Percentiles rank a stretch among this genome's conserved stretches.
Evolutionary conservation across 2,113 vertebrate species (phyloP).

Genomic region (Psophia crepitans): DNA sequence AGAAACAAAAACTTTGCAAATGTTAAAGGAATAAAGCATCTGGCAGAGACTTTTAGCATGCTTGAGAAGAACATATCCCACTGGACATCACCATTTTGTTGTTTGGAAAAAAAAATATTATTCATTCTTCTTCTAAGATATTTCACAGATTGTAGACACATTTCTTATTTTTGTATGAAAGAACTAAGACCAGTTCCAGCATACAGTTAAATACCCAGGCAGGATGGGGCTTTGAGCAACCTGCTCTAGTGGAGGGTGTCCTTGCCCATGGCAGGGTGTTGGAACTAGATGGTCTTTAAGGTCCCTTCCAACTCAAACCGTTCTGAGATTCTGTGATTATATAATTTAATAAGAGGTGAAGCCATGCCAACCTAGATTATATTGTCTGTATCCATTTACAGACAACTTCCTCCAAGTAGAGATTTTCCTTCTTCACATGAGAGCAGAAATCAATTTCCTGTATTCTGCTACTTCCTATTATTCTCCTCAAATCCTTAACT

Average conservation of each 20-base stretch:
- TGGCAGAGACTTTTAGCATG: conserved; percentile 54
- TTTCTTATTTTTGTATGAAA: neutral
- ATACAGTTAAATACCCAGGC: neutral
- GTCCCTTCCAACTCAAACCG: too few relatives aligned
- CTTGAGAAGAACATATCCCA: conserved; percentile 37
- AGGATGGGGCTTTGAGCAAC: too few relatives aligned
- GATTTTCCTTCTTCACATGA: neutral
- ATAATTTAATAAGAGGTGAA: neutral
- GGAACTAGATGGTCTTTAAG: too few relatives aligned
- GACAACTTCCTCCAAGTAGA: neutral
- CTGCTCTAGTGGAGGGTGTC: too few relatives aligned
- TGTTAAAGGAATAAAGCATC: conserved; percentile 74
- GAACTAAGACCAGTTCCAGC: neutral
- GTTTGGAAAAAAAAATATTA: neutral
- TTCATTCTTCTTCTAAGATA: neutral
- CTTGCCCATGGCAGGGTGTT: too few relatives aligned
- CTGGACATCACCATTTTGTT: conserved; percentile 2
- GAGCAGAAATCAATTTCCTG: neutral
- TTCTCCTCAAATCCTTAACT: neutral
- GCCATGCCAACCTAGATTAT: neutral
- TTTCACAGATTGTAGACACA: neutral
- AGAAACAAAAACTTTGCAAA: conserved; percentile 73
- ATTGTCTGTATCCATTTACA: neutral
- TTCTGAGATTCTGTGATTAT: too few relatives aligned
- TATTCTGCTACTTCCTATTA: neutral